Percentiles rank a stretch among this genome's conserved stretches.
Conservation (phyloP, 2,888 invertebrate genomes). For the Orthonevra nobilis region DNA sequence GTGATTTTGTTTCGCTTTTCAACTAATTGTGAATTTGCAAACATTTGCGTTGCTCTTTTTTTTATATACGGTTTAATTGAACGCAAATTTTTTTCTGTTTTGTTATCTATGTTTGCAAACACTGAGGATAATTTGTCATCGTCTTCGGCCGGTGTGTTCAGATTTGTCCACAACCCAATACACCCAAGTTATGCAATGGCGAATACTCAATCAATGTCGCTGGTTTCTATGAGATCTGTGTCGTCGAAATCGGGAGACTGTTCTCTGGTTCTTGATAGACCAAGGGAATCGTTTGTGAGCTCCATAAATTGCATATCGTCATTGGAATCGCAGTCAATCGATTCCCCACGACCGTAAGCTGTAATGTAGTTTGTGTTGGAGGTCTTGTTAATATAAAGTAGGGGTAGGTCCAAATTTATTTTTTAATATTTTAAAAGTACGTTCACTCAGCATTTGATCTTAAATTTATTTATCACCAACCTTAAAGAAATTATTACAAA, state of each 20-base stretch:
- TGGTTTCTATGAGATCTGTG: conserved; percentile 76
- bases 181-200: conserved; percentile 11
- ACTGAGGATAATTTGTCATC: conserved; percentile 61
- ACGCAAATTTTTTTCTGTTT: conserved; percentile 49
- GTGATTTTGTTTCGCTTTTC: conserved; percentile 32
- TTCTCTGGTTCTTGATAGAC: conserved; percentile 68
- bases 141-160: conserved; percentile 34
- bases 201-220: conserved; percentile 77
- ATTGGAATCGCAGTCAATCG: conserved; percentile 75
- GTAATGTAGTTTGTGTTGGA: neutral
- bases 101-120: conserved; percentile 65
- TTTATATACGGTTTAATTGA: conserved; percentile 46
- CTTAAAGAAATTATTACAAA: no score
- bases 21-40: conserved; percentile 56
- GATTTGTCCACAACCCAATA: conserved; percentile 36
- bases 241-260: conserved; percentile 77
- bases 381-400: no score
- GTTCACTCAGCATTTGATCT: no score
- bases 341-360: conserved; percentile 77
- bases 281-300: conserved; percentile 74
- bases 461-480: no score
- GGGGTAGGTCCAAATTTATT: no score
- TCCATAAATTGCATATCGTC: conserved; percentile 76
- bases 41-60: conserved; percentile 46
- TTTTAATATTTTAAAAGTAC: no score